Percentiles rank a stretch among this genome's conserved stretches.
Conservation (phyloP, 2,888 invertebrate species). For the Tridacna gigas region DNA sequence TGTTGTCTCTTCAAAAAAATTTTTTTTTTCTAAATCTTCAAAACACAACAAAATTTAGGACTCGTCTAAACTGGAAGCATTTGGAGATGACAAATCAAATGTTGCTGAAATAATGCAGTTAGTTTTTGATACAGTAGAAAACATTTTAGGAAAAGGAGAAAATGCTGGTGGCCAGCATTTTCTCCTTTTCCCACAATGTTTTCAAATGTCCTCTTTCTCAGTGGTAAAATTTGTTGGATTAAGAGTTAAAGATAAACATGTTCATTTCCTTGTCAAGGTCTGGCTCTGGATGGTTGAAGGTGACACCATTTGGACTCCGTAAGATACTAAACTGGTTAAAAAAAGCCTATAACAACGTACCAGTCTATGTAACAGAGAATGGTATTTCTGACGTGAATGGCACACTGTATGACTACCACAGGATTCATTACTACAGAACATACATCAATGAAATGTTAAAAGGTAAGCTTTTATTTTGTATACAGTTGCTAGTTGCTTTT, state of each 20-base stretch:
- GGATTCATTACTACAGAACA: slow-evolving; percentile 75
- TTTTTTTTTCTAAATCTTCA: no score
- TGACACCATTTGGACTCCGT: slow-evolving; percentile 78
- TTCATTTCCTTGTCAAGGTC: slow-evolving; percentile 60
- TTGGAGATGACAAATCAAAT: no score
- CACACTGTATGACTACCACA: slow-evolving; percentile 74
- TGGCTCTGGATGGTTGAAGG: slow-evolving; percentile 75
- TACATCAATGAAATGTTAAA: slow-evolving; percentile 83
- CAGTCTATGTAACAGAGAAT: slow-evolving; percentile 81
- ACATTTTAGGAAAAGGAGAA: no score
- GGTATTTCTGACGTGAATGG: slow-evolving; percentile 79
- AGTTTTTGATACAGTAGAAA: no score
- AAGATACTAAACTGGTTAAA: slow-evolving; percentile 79
- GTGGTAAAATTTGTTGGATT: no score
- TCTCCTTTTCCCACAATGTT: no score
- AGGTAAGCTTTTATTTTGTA: slow-evolving; percentile 68
- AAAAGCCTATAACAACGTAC: slow-evolving; percentile 73
- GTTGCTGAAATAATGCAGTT: no score
- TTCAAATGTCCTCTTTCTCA: no score
- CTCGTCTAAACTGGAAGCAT: no score
- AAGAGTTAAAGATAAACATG: background rate
- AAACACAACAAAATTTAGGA: no score
- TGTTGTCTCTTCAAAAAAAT: no score
- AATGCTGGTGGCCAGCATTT: no score
- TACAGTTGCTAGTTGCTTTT: background rate